Evolutionary conservation across 1,140 invertebrate species (phyloP).

Genomic region (Kradibia gibbosae): DNA sequence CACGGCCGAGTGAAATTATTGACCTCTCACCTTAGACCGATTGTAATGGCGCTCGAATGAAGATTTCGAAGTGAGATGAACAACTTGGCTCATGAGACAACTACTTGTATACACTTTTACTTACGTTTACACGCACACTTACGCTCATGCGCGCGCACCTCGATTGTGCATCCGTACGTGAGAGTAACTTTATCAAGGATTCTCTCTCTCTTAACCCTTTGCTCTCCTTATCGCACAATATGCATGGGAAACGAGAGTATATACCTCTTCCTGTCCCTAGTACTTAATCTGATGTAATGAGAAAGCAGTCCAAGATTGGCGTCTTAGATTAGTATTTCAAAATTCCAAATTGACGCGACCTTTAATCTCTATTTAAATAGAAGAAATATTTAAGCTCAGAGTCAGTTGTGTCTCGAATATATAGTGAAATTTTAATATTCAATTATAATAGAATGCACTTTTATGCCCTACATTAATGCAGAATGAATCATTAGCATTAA

Average conservation of each 20-base stretch:
- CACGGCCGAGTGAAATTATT: neutral
- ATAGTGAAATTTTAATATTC: too few relatives aligned
- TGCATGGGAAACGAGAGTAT: neutral
- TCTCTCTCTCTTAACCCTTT: neutral
- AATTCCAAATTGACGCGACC: neutral
- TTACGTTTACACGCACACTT: neutral
- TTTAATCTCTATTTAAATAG: neutral
- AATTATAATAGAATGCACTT: too few relatives aligned
- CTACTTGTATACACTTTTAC: neutral
- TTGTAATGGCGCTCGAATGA: neutral
- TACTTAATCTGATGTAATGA: conserved; percentile 7
- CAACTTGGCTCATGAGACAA: neutral
- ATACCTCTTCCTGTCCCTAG: neutral
- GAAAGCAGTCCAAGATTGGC: neutral
- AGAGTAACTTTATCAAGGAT: conserved; percentile 13
- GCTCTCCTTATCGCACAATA: conserved; percentile 7
- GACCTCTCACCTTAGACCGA: neutral
- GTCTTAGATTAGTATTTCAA: conserved; percentile 17
- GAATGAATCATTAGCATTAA: too few relatives aligned
- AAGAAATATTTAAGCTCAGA: neutral
- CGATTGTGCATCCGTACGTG: neutral
- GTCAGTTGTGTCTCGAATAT: too few relatives aligned
- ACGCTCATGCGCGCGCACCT: neutral
- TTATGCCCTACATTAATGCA: too few relatives aligned
- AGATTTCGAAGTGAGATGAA: neutral